Evolutionary conservation across 1,140 invertebrate species (phyloP).

Genomic region (Drosophila virilis): DNA sequence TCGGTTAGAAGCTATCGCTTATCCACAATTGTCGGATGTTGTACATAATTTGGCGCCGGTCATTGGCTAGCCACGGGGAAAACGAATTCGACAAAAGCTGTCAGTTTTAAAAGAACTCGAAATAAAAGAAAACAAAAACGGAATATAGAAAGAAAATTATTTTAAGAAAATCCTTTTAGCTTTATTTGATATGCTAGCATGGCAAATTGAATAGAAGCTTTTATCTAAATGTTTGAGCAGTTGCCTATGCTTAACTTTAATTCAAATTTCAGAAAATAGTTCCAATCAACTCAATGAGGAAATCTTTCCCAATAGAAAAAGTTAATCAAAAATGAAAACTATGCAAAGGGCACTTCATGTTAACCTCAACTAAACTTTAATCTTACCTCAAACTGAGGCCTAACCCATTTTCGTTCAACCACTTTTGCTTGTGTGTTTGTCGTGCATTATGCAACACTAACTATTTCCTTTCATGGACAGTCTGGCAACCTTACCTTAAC

Average conservation of each 20-base stretch:
- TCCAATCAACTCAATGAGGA: no score
- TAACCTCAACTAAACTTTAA: no score
- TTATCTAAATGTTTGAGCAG: no score
- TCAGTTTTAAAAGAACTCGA: background rate
- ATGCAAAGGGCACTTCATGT: no score
- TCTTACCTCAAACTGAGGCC: no score
- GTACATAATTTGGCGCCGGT: conserved; percentile 47
- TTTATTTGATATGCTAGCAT: no score
- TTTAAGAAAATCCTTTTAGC: background rate
- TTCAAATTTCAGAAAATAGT: no score
- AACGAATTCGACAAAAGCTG: conserved; percentile 2
- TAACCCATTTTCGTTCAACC: background rate
- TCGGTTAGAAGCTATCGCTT: conserved; percentile 23
- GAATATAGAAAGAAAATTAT: background rate
- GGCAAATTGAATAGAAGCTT: no score
- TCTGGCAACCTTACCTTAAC: conserved; percentile 13
- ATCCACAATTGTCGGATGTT: conserved; percentile 49
- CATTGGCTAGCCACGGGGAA: conserved; percentile 1
- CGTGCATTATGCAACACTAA: background rate
- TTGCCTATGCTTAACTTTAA: no score
- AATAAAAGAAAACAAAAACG: conserved; percentile 1
- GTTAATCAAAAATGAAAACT: no score
- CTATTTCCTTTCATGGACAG: conserved; percentile 15
- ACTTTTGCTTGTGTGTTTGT: background rate
- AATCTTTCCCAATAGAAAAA: no score